Evolutionary conservation across 2,797 vertebrate genomes (phyloP).

Genomic region (Cuniculus paca): DNA sequence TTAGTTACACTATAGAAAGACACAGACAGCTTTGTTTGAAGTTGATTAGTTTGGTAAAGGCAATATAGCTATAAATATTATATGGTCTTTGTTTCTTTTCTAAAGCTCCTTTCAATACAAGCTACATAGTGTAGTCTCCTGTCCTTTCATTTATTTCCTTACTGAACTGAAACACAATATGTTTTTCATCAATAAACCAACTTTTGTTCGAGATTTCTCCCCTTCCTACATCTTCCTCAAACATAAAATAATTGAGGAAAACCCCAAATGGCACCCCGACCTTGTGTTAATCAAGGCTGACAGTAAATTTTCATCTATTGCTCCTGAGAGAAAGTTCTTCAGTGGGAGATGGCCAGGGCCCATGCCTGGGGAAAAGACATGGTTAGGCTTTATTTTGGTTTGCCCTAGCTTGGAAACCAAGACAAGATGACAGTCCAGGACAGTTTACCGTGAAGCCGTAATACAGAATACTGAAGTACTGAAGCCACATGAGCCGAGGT

Average conservation of each 20-base stretch:
- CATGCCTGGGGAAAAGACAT: background rate
- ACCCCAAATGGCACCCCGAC: background rate
- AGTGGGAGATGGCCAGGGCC: background rate
- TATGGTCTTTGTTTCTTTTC: background rate
- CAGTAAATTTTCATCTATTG: background rate
- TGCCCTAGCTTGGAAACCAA: background rate
- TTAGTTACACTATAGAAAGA: background rate
- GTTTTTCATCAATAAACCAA: background rate
- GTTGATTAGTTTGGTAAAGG: background rate
- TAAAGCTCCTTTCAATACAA: background rate
- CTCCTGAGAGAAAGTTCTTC: background rate
- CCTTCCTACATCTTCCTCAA: background rate
- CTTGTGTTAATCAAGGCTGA: background rate
- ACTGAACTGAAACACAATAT: background rate
- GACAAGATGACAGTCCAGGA: background rate
- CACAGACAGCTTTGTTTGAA: background rate
- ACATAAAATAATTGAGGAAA: background rate
- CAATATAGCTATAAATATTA: background rate
- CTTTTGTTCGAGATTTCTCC: background rate
- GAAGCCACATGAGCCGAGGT: conserved; percentile 95
- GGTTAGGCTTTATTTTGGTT: background rate
- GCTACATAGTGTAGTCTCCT: background rate
- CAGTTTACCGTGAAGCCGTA: conserved; percentile 94
- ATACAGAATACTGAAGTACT: conserved; percentile 96
- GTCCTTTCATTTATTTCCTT: background rate